Base-by-base conservation (phyloP, 2,113 vertebrate species). In the Phainopepla nitens region DNA sequence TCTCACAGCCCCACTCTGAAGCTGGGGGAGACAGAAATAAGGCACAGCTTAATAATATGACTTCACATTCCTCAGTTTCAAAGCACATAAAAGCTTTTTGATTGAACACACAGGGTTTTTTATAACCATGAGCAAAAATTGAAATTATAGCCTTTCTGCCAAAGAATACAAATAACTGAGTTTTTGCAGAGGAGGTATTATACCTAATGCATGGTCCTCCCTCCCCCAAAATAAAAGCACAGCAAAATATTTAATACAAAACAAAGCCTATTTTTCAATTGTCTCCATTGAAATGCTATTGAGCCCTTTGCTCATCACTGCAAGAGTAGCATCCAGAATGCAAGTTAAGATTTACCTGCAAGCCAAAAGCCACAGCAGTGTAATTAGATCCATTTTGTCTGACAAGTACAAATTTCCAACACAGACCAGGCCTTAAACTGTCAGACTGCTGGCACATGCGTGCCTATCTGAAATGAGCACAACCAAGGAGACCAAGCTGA, bases 131-230 rank as follows among this genome's bases (percentile, higher is more conserved):
- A 88, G 50, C 33, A 82, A 90, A 95, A 95, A 65, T 7, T 75
- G 49, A 95, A 94, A 92, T 95, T 64, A 96, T 3, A 94, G 75
- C 57, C 62, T 85, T 96, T 85, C 82, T 73, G 33, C 27, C 29
- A 77, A 86, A 80, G 69, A 91, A 93, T 50, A 66, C 58, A 93
- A 80, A 79, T 50, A 93, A 84, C 69, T 49, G 49, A 84, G 35
- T 77, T 93, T 77, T 73, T 11, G n/a, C 64, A 71, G 42, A 70
- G 79, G 45, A 89, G 76, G n/a, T 60, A 66, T 83, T 80, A 62
- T 31, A 70, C 68, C 42, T 68, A 56, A 82, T 60, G 56, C 39
- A 66, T 2, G 13, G 27, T 82, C n/a, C 44, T 70, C 19, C 58
- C 23, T 75, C 28, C 35, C 25, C 8, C 25, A 28, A 56, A 92